Percentiles rank a stretch among this genome's conserved stretches.
Conservation (phyloP, 2,113 vertebrate genomes). For the Balaeniceps rex region DNA sequence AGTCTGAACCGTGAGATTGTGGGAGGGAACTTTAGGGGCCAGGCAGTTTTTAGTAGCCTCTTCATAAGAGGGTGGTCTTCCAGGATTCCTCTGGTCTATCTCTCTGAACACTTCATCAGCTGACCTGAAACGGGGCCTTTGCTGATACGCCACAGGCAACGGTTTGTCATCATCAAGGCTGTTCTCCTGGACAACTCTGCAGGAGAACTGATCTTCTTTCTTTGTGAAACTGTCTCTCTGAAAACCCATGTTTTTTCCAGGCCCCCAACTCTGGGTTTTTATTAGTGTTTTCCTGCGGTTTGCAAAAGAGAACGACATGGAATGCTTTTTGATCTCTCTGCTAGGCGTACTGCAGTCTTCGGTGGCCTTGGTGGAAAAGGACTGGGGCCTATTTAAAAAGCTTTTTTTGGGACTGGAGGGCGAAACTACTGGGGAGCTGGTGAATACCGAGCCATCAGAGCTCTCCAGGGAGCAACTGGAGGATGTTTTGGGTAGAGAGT, state of each 20-base stretch:
- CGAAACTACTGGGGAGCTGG: constrained; percentile 81
- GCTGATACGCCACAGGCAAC: not conserved
- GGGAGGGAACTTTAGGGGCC: not conserved
- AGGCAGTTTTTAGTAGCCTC: constrained; percentile 75
- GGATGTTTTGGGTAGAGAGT: constrained; percentile 57
- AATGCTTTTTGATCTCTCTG: constrained; percentile 77
- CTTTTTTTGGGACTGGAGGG: constrained; percentile 75
- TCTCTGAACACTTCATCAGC: constrained; percentile 82
- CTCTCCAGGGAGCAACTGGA: constrained; percentile 82
- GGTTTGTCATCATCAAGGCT: constrained; percentile 38
- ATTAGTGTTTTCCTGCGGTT: constrained; percentile 65
- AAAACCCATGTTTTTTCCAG: constrained; percentile 24
- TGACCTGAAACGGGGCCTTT: constrained; percentile 69
- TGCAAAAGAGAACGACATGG: constrained; percentile 79
- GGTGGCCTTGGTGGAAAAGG: constrained; percentile 56
- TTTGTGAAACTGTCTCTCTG: constrained; percentile 70
- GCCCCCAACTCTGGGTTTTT: constrained; percentile 74
- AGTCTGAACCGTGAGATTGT: constrained; percentile 78
- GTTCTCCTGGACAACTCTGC: constrained; percentile 78
- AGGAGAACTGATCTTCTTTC: constrained; percentile 79
- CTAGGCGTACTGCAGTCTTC: constrained; percentile 40
- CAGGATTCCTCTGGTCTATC: constrained; percentile 76
- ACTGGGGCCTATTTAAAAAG: constrained; percentile 65
- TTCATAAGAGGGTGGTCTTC: constrained; percentile 85
- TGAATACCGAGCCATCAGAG: constrained; percentile 82